These are phyloP conservation scores for Dyspetes luteomarginatus DNA, from an alignment of 2,888 invertebrate genomes.

Conservation along the genomic window DNA sequence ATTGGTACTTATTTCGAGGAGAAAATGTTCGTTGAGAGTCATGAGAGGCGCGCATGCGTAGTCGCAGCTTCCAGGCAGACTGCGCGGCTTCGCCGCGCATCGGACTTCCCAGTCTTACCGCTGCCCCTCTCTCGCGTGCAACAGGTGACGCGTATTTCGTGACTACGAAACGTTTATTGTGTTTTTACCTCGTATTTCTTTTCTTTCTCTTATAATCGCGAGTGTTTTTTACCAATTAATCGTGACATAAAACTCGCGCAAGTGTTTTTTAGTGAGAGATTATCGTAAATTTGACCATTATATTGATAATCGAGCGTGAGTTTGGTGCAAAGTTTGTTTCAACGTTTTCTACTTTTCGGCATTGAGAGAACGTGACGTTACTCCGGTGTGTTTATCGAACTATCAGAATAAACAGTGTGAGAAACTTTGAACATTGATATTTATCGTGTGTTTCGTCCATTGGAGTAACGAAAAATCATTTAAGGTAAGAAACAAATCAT, in stretches of 20 bases:
- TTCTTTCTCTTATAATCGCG: background rate
- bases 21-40: conserved; percentile 25
- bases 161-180: conserved; percentile 10
- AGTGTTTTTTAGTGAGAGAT: background rate
- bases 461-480: background rate
- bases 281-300: background rate
- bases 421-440: background rate
- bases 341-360: background rate
- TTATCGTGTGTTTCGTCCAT: background rate
- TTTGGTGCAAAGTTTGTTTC: background rate
- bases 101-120: conserved; percentile 58
- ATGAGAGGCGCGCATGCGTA: conserved; percentile 53
- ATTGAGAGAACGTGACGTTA: background rate
- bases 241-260: background rate
- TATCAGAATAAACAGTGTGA: background rate
- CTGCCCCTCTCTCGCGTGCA: conserved; percentile 64
- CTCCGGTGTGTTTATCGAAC: background rate
- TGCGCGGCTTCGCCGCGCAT: conserved; percentile 53
- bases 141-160: conserved; percentile 62
- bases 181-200: background rate
- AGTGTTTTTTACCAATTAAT: background rate
- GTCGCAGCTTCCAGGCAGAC: conserved; percentile 22
- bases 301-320: background rate
- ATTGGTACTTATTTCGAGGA: background rate
- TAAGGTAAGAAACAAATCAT: background rate